Base-by-base conservation (phyloP, 2,888 invertebrate species). In the Trissolcus japonicus region DNA sequence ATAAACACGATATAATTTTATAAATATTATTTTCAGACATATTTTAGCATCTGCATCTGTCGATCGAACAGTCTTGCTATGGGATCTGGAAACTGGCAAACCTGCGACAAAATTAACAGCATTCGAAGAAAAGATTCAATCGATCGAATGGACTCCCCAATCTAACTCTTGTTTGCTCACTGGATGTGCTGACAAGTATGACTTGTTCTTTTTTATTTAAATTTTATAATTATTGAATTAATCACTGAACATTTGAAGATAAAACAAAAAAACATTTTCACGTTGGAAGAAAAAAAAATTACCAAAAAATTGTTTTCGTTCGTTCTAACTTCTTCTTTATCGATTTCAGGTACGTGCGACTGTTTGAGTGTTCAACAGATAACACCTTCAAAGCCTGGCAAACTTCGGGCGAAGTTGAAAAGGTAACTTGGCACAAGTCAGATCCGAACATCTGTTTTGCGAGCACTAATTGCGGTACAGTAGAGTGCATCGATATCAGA, bases 41-140 rank as follows among this genome's bases (percentile, higher is more conserved):
- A 93, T 98, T 40, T 86, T 99, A 79, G 98, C 98, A 0, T 98
- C 98, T 89, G 97, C 95, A 0, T 98, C 98, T 0, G 98, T 96
- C 0, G 99, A 99, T 89, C 92, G 92, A 82, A 95, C 95, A 1
- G 93, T 96, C 4, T 91, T 96, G 19, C 88, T 99, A 0, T 99
- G 99, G 99, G 98, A 99, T 90, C 90, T 99, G 85, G 95, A 96
- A 82, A 92, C 93, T 81, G 94, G 94, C 9, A 91, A 91, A 74
- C 94, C 96, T 0, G 95, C 94, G 63, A 94, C 94, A 0, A 94
- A 93, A 72, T 91, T 98, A 6, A 90, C 90, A 65, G 92, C 92
- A 40, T 97, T 96, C 85, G 89, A 92, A 55, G 96, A 96, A 83
- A 96, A 96, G 90, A 94, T 98, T 0, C 97, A 97, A 86, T 91